Conservation (phyloP, 2,113 vertebrate species). For the Hemiscyllium ocellatum region DNA sequence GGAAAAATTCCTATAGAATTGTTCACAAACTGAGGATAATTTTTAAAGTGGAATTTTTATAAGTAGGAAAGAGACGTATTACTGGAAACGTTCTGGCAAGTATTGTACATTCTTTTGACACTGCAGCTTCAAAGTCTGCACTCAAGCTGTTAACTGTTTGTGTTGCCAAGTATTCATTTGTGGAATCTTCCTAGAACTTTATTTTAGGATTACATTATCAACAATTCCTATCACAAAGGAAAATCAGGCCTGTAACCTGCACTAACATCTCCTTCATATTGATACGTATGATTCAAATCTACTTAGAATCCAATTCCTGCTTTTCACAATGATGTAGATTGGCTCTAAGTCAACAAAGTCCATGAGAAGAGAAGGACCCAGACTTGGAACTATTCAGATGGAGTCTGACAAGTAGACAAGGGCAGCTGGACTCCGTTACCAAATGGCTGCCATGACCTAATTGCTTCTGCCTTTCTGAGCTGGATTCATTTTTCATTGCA, state of each 20-base stretch:
- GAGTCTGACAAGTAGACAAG: neutral
- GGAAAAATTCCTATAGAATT: neutral
- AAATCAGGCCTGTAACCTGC: neutral
- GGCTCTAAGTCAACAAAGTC: neutral
- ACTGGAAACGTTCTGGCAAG: slow-evolving; percentile 22
- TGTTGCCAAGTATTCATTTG: slow-evolving; percentile 12
- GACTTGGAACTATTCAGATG: slow-evolving; percentile 6
- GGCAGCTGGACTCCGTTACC: slow-evolving; percentile 31
- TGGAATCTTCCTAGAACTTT: neutral
- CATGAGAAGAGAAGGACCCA: neutral
- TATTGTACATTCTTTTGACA: slow-evolving; percentile 23
- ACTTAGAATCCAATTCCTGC: neutral
- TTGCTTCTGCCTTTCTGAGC: slow-evolving; percentile 4
- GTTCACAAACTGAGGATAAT: neutral
- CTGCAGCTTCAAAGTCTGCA: slow-evolving; percentile 2
- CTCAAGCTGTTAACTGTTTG: slow-evolving; percentile 30
- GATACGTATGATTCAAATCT: neutral
- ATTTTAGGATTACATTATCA: neutral
- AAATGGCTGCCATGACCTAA: slow-evolving; percentile 23
- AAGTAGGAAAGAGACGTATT: neutral
- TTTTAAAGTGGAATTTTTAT: slow-evolving; percentile 11
- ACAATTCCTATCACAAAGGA: neutral
- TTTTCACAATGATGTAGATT: neutral
- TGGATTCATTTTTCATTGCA: neutral
- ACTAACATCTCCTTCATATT: neutral